These are phyloP conservation scores for Thalassaphorura encarpata DNA, from an alignment of 1,140 invertebrate species.

Conservation along the genomic window DNA sequence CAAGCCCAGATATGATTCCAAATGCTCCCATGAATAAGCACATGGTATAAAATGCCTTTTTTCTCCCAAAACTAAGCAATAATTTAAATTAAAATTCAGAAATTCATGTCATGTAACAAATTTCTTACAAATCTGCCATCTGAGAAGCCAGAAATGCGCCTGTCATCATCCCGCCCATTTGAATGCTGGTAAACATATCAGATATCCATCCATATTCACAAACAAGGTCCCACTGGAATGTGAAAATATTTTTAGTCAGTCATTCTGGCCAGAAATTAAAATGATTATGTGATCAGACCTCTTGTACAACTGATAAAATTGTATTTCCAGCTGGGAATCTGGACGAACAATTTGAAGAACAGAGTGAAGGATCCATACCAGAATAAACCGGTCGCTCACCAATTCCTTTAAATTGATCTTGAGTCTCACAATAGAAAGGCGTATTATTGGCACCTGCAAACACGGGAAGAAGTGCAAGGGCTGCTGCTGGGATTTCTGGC, in stretches of 20 bases:
- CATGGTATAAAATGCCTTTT: slow-evolving; percentile 7
- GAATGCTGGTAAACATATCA: slow-evolving; percentile 21
- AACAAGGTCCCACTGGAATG: slow-evolving; percentile 15
- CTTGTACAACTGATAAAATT: slow-evolving; percentile 5
- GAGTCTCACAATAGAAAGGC: neutral
- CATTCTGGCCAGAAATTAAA: neutral
- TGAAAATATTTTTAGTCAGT: neutral
- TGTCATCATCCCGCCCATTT: slow-evolving; percentile 21
- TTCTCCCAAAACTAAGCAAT: slow-evolving; percentile 20
- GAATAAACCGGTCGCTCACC: neutral
- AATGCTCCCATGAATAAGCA: slow-evolving; percentile 18
- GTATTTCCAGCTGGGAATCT: neutral
- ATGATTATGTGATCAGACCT: neutral
- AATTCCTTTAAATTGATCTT: neutral
- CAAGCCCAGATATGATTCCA: slow-evolving; percentile 8
- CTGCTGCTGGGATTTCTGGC: slow-evolving; percentile 14
- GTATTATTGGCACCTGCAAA: slow-evolving; percentile 3
- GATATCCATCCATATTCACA: slow-evolving; percentile 17
- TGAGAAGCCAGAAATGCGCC: slow-evolving; percentile 14
- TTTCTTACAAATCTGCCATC: slow-evolving; percentile 15
- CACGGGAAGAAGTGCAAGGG: slow-evolving; percentile 7
- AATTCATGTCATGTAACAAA: neutral
- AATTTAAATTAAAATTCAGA: neutral
- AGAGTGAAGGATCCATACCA: neutral
- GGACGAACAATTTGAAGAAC: neutral